Base-by-base conservation (phyloP, 2,888 invertebrate species). In the Palloptera scutellata region DNA sequence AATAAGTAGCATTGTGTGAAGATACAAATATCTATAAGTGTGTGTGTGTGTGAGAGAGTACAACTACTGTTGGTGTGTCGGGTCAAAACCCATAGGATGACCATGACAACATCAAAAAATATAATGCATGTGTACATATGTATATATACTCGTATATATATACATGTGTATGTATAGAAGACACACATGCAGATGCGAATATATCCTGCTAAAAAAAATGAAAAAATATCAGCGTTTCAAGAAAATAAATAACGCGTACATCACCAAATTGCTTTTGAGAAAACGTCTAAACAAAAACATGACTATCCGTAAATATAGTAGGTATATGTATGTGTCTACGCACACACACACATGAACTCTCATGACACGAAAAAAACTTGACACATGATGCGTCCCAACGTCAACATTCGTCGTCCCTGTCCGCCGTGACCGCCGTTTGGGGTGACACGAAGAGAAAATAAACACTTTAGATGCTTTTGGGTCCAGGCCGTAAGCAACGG, bases 401-500 rank as follows among this genome's bases (percentile, higher is more conserved):
- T 15, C 51, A 8, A 48, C 51, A n/a, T 15, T 15, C 51, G 51
- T 48, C 30, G 30, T 20, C 13, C 30, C 15, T 19, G 19, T 54
- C 10, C 13, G 4, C 30, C 30, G 30, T 30, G 30, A 30, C 30
- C 30, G 30, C 6, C 30, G 30, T 30, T 30, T 30, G 30, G 30
- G 52, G 51, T 60, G 65, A 59, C 65, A 60, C 41, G 58, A 42
- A 61, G 42, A 61, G 62, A 58, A 66, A 64, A 45, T 52, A 58
- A 64, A 64, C 63, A 67, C 67, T 63, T 67, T 62, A 62, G 62
- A 48, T 61, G 15, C 53, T 55, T 57, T 63, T 62, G 58, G 63
- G 62, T 67, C 58, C 67, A 59, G n/a, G 20, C 53, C 59, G 67
- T 43, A 40, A 59, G 62, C 66, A 57, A 53, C 57, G 61, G 42